These are phyloP conservation scores for Drosophila lowei DNA, from an alignment of 1,140 invertebrate species.

Conservation along the genomic window DNA sequence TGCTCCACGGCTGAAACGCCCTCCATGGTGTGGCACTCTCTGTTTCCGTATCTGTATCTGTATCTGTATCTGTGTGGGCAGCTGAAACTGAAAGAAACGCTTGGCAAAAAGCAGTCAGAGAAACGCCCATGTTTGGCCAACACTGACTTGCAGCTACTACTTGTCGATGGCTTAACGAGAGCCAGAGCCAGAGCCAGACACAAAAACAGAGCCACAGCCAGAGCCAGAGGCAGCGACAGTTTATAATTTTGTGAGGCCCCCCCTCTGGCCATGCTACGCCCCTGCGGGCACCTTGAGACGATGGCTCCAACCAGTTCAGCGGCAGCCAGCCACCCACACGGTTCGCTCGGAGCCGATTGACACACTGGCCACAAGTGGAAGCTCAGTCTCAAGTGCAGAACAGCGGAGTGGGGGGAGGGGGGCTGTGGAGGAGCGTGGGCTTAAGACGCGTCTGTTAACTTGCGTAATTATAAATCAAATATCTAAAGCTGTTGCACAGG, in stretches of 20 bases:
- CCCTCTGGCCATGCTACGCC: too few species aligned
- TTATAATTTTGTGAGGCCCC: conserved; percentile 16
- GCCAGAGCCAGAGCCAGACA: too few species aligned
- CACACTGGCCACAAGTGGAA: too few species aligned
- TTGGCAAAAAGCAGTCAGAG: background rate
- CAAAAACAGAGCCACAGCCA: background rate
- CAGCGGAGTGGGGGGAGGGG: too few species aligned
- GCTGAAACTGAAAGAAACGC: conserved; percentile 2
- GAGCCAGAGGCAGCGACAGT: conserved; percentile 5
- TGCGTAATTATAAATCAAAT: conserved; percentile 43
- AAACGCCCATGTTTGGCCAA: conserved; percentile 44
- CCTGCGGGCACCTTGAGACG: too few species aligned
- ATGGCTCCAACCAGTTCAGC: too few species aligned
- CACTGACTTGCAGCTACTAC: conserved; percentile 22
- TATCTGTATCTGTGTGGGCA: conserved; percentile 18
- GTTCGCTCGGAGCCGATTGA: too few species aligned
- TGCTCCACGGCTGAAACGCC: conserved; percentile 16
- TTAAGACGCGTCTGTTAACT: conserved; percentile 2
- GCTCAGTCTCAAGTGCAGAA: too few species aligned
- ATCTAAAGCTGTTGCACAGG: too few species aligned
- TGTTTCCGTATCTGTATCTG: background rate
- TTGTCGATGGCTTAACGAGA: conserved; percentile 35
- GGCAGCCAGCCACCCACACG: too few species aligned
- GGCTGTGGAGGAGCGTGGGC: conserved; percentile 14
- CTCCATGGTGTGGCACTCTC: too few species aligned